Evolutionary conservation across 2,113 vertebrate genomes (phyloP).

Genomic region (Columba janthina): DNA sequence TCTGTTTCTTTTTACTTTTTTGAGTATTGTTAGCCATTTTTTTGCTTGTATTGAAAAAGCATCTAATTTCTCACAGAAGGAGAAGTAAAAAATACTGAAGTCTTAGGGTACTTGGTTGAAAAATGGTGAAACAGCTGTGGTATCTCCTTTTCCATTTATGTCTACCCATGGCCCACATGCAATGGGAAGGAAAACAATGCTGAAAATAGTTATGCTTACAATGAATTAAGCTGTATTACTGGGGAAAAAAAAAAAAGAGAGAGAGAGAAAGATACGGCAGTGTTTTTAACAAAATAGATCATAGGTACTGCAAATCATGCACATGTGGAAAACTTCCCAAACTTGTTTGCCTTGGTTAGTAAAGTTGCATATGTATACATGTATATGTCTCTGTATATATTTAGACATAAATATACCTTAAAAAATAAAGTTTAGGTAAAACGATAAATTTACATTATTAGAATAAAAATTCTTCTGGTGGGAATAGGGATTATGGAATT

Average conservation of each 20-base stretch:
- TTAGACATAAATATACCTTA: background rate
- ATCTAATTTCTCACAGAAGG: background rate
- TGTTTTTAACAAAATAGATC: background rate
- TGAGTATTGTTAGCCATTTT: background rate
- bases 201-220: background rate
- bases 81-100: background rate
- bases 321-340: background rate
- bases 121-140: background rate
- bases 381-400: background rate
- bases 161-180: background rate
- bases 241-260: background rate
- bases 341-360: background rate
- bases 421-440: background rate
- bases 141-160: background rate
- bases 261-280: background rate
- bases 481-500: background rate
- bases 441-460: background rate
- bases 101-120: background rate
- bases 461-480: background rate
- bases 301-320: background rate
- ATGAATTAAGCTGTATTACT: background rate
- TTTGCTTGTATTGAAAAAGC: background rate
- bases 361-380: background rate
- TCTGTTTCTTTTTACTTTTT: background rate
- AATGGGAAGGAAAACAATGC: background rate